phyloP scores from a whole-genome alignment of 2,888 invertebrate species.

The Seladonia tumulorum region DNA sequence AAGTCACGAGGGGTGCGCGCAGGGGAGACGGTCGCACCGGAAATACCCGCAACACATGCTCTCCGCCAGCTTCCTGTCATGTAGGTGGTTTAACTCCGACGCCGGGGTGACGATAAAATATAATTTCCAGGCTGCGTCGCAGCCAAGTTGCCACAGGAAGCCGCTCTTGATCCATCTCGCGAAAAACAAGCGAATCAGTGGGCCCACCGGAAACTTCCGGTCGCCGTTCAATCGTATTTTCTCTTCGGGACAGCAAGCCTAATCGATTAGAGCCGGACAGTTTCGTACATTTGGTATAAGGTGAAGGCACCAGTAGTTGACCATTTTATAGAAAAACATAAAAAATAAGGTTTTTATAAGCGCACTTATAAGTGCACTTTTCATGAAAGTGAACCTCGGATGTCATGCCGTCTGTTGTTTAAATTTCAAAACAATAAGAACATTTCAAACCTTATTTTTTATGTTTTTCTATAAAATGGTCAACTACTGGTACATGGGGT shows the following conservation, averaged over 20 bases:
- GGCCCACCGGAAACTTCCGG: neutral
- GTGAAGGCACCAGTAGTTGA: too few species aligned
- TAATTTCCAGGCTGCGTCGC: conserved; percentile 59
- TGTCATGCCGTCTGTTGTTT: too few species aligned
- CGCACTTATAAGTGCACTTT: too few species aligned
- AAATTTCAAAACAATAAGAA: too few species aligned
- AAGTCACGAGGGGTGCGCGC: conserved; percentile 60
- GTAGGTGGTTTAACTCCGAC: conserved; percentile 66
- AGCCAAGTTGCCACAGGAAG: conserved; percentile 22
- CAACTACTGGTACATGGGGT: too few species aligned
- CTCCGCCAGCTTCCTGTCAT: conserved; percentile 66
- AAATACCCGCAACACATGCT: conserved; percentile 72
- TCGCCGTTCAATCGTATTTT: neutral
- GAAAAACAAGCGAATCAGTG: neutral
- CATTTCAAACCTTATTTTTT: too few species aligned
- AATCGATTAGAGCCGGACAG: too few species aligned
- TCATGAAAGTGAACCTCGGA: too few species aligned
- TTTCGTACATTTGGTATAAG: too few species aligned
- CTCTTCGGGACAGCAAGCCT: neutral
- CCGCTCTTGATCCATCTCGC: conserved; percentile 33
- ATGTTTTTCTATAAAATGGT: too few species aligned
- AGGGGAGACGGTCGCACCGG: conserved; percentile 67
- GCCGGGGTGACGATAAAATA: conserved; percentile 64
- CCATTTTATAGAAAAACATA: too few species aligned
- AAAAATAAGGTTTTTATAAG: too few species aligned